Evolutionary conservation across 1,140 invertebrate genomes (phyloP), one percentile per base, ranked within the genome.

Genomic region (Druon quercuslanigerum): DNA sequence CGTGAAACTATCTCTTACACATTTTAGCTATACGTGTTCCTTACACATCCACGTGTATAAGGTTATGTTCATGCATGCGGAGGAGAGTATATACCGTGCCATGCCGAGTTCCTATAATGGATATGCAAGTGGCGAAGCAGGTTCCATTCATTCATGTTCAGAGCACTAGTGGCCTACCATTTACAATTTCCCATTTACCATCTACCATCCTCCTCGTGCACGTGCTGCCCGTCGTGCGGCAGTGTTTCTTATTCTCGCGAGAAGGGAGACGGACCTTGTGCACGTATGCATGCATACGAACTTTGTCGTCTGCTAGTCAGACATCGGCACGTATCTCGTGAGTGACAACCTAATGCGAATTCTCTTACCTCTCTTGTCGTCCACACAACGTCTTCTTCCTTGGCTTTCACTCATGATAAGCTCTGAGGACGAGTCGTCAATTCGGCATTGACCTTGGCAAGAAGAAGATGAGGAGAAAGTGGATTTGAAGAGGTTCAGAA

Each of bases 141-240:
- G 89, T 90, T 90, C 86, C 88, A 88, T 90, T 90, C 89, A 90
- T 90, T 90, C 90, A 90, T 88, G 85, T 84, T 82, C 79, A 79
- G 79, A 84, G 84, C 85, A 84, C 84, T 85, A 87, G 84, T 88
- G 84, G 84, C 82, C 84, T 88, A 86, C 83, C 87, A 86, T 86
- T 89, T 89, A 87, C 88, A 87, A 90, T 90, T 88, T 90, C 81
- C 85, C 86, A 87, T 88, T 89, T 88, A 85, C 80, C 84, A 83
- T 82, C 82, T 81, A 76, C 79, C 84, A 86, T 87, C 84, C 77
- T 84, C 73, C 80, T 84, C 77, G 75, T 80, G 78, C 83, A 79
- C 82, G 82, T 80, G 76, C 78, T 83, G 74, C 75, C 80, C 77
- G 74, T 71, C 76, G 71, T 79, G 57, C 16, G 60, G 71, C 71